Percentiles rank a stretch among this genome's conserved stretches.
phyloP scores from a whole-genome alignment of 2,888 invertebrate species.

The Blera fallax region DNA sequence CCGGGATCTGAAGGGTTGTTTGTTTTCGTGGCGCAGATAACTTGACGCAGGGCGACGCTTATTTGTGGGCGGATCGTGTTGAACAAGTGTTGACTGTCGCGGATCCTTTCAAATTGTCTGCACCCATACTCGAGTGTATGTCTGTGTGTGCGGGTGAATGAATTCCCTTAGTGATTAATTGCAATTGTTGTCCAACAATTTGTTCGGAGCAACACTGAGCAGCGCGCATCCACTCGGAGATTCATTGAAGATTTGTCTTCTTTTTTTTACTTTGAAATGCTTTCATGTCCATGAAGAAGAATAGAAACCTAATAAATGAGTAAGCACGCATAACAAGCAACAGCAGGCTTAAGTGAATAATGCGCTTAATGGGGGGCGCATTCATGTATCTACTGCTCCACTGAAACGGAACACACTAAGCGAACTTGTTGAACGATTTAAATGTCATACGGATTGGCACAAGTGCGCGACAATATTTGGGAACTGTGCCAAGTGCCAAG shows the following conservation, averaged over 20 bases:
- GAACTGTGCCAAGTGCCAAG: constrained; percentile 70
- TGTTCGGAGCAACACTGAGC: constrained; percentile 51
- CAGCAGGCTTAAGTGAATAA: constrained; percentile 64
- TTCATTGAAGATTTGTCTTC: constrained; percentile 65
- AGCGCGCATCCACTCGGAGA: constrained; percentile 36
- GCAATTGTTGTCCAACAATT: constrained; percentile 68
- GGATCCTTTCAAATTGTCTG: constrained; percentile 21
- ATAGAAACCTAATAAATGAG: constrained; percentile 53
- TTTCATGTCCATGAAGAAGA: constrained; percentile 31
- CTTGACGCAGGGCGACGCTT: constrained; percentile 11
- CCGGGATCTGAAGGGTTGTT: constrained; percentile 44
- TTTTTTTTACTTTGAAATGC: neutral
- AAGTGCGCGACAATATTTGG: constrained; percentile 69
- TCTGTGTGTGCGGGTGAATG: constrained; percentile 15
- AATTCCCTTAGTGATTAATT: constrained; percentile 67
- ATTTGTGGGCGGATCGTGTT: constrained; percentile 63
- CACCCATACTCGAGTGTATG: neutral
- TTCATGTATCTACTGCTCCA: constrained; percentile 48
- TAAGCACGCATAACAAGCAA: constrained; percentile 54
- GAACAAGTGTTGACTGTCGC: constrained; percentile 60
- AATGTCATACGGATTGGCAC: constrained; percentile 60
- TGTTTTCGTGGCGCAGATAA: constrained; percentile 45
- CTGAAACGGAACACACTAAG: constrained; percentile 10
- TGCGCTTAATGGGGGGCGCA: constrained; percentile 64
- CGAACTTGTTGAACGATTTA: constrained; percentile 66